Evolutionary conservation across 2,797 vertebrate species (phyloP).

Genomic region (Peromyscus attwateri): DNA sequence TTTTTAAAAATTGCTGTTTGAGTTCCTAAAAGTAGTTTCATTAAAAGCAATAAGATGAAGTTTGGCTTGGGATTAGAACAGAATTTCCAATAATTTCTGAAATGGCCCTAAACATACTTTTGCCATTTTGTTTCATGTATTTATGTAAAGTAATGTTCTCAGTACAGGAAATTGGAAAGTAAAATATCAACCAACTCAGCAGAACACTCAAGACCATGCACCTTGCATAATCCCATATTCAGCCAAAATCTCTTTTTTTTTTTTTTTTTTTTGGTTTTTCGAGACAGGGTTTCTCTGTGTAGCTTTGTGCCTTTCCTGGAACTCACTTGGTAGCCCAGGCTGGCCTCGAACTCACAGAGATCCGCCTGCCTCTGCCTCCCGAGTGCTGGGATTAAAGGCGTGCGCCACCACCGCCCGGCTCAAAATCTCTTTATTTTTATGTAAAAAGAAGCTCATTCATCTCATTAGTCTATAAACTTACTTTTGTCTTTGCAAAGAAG

Average conservation of each 20-base stretch:
- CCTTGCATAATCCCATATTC: neutral
- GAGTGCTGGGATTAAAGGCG: too few relatives aligned
- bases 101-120: neutral
- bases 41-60: neutral
- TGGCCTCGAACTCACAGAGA: too few relatives aligned
- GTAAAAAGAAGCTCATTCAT: neutral
- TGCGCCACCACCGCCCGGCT: too few relatives aligned
- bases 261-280: too few relatives aligned
- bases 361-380: too few relatives aligned
- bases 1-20: neutral
- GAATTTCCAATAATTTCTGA: neutral
- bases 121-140: neutral
- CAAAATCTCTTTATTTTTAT: neutral
- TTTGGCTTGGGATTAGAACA: neutral
- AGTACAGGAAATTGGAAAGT: neutral
- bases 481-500: neutral
- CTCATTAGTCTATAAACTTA: neutral
- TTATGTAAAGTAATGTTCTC: neutral
- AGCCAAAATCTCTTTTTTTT: neutral
- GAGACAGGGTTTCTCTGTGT: too few relatives aligned
- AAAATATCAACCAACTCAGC: neutral
- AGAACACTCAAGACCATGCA: neutral
- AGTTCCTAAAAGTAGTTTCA: neutral
- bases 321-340: too few relatives aligned
- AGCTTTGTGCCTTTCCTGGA: too few relatives aligned